phyloP scores from a whole-genome alignment of 2,113 vertebrate species.

The Tragelaphus buxtoni region DNA sequence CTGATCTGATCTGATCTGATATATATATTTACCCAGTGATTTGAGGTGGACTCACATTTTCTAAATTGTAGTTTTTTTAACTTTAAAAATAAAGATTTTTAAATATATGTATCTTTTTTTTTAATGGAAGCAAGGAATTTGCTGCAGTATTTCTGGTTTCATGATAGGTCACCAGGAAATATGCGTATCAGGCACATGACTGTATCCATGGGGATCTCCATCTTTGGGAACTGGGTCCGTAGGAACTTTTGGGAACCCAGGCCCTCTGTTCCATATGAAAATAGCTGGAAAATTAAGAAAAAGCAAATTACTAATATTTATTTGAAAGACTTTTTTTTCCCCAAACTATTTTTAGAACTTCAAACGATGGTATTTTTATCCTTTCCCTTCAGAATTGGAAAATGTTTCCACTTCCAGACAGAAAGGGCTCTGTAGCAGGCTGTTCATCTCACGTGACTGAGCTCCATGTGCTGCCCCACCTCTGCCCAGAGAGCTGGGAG shows the following conservation, averaged over 20 bases:
- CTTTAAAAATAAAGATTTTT: conserved; percentile 30
- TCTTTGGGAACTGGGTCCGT: conserved; percentile 47
- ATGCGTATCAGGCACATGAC: conserved; percentile 64
- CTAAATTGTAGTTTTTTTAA: conserved; percentile 10
- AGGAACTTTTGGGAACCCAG: neutral
- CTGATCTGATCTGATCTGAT: no score
- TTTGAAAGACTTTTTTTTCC: neutral
- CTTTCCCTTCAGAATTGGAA: neutral
- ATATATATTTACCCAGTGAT: neutral
- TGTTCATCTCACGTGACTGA: neutral
- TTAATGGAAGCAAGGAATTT: conserved; percentile 66
- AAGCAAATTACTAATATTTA: neutral
- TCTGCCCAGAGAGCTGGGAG: neutral
- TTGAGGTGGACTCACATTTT: no score
- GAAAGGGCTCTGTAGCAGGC: neutral
- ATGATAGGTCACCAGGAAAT: conserved; percentile 56
- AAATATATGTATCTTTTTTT: conserved; percentile 3
- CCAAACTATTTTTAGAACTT: neutral
- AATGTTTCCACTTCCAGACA: neutral
- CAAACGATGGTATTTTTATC: neutral
- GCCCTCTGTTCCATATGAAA: neutral
- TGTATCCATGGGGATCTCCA: conserved; percentile 59
- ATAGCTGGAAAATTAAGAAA: conserved; percentile 16
- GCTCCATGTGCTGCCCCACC: neutral
- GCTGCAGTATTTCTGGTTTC: conserved; percentile 47